Percentiles rank a stretch among this genome's conserved stretches.
Conservation (phyloP, 2,797 vertebrate genomes). For the Anguilla obscura region DNA sequence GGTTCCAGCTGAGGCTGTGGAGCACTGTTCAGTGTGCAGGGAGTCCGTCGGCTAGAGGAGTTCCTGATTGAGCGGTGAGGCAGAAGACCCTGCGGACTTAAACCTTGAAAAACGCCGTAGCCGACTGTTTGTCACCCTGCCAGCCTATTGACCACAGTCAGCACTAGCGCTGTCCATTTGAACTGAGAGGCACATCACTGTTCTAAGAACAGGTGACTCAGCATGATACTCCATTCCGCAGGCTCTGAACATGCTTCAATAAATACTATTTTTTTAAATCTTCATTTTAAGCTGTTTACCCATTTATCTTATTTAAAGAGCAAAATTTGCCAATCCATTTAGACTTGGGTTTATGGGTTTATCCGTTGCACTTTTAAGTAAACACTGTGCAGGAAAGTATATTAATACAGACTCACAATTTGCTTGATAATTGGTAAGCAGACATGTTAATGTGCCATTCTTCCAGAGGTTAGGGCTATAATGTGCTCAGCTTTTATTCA, state of each 20-base stretch:
- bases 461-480: neutral
- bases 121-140: neutral
- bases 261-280: too few relatives aligned
- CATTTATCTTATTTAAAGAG: neutral
- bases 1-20: too few relatives aligned
- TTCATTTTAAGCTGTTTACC: neutral
- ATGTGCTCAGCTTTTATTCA: neutral
- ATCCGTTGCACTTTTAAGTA: too few relatives aligned
- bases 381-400: neutral
- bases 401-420: neutral
- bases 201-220: neutral
- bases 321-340: too few relatives aligned
- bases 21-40: neutral
- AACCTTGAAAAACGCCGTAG: neutral
- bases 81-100: neutral
- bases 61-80: neutral
- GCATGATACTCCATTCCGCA: neutral
- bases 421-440: neutral
- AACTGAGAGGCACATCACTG: neutral
- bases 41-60: neutral
- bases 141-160: neutral
- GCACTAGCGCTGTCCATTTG: neutral
- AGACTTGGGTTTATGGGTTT: too few relatives aligned
- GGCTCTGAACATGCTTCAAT: neutral
- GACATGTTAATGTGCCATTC: neutral